A percentile compares a stretch with the other conserved stretches of the same genome.
Conservation (phyloP, 2,113 vertebrate genomes). For the Probosciger aterrimus region DNA sequence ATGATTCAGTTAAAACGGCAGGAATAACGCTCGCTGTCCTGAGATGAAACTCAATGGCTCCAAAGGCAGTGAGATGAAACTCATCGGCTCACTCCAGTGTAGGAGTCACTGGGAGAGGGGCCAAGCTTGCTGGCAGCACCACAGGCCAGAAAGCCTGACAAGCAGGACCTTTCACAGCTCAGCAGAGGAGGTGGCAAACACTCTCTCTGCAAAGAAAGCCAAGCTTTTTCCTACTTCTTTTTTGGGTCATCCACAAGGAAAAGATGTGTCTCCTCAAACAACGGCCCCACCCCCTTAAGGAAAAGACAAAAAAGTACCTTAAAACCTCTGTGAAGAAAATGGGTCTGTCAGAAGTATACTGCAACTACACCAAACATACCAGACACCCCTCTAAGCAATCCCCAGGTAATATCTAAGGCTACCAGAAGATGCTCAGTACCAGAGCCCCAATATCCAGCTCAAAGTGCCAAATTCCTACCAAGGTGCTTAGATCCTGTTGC, state of each 20-base stretch:
- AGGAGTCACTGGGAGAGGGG: too few relatives aligned
- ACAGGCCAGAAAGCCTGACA: too few relatives aligned
- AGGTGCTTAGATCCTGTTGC: not conserved
- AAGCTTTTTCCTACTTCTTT: not conserved
- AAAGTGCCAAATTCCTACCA: not conserved
- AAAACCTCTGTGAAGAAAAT: not conserved
- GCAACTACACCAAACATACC: not conserved
- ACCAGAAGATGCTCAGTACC: not conserved
- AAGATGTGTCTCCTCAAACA: not conserved
- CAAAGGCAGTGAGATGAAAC: too few relatives aligned
- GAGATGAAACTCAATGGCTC: not conserved
- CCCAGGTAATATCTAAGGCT: not conserved
- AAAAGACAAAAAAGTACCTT: not conserved
- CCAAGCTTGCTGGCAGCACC: not conserved
- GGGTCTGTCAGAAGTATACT: not conserved
- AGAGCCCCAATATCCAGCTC: not conserved
- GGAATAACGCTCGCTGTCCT: not conserved
- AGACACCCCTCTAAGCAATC: not conserved
- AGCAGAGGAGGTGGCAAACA: not conserved
- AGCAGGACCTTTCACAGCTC: not conserved
- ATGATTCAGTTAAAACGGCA: rapidly evolving
- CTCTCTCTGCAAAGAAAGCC: not conserved
- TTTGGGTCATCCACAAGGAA: not conserved
- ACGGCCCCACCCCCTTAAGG: not conserved
- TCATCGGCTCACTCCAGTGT: too few relatives aligned